Conservation (phyloP, 2,888 invertebrate genomes). For the Hypomecis atomaria region DNA sequence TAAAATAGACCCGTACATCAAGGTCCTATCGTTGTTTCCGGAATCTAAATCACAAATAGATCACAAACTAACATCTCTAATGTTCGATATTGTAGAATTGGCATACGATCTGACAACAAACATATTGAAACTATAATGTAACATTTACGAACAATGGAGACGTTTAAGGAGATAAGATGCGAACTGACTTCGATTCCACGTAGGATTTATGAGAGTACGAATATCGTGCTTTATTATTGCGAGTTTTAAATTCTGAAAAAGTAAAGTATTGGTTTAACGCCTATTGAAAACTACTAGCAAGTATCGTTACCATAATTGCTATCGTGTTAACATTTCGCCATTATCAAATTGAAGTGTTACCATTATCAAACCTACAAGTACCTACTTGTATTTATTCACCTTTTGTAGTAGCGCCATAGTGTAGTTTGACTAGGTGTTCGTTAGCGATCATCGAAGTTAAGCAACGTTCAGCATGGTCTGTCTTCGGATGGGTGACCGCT, state of each 20-base stretch:
- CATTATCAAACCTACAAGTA: too few species aligned
- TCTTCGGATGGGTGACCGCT: too few species aligned
- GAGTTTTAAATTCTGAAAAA: too few species aligned
- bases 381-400: too few species aligned
- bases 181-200: conserved; percentile 20
- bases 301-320: background rate
- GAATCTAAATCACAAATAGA: conserved; percentile 16
- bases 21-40: conserved; percentile 26
- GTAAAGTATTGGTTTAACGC: background rate
- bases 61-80: conserved; percentile 14
- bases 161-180: conserved; percentile 21
- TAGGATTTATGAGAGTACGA: conserved; percentile 11
- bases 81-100: conserved; percentile 22
- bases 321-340: background rate
- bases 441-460: too few species aligned
- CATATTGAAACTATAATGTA: conserved; percentile 24
- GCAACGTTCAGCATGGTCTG: too few species aligned
- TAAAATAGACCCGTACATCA: conserved; percentile 20
- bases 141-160: conserved; percentile 33
- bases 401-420: too few species aligned
- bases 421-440: too few species aligned
- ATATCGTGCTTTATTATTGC: background rate
- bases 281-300: conserved; percentile 20
- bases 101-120: conserved; percentile 31
- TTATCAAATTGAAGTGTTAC: too few species aligned